These are phyloP conservation scores for Isoperla grammatica DNA, from an alignment of 2,888 invertebrate genomes.

Conservation along the genomic window DNA sequence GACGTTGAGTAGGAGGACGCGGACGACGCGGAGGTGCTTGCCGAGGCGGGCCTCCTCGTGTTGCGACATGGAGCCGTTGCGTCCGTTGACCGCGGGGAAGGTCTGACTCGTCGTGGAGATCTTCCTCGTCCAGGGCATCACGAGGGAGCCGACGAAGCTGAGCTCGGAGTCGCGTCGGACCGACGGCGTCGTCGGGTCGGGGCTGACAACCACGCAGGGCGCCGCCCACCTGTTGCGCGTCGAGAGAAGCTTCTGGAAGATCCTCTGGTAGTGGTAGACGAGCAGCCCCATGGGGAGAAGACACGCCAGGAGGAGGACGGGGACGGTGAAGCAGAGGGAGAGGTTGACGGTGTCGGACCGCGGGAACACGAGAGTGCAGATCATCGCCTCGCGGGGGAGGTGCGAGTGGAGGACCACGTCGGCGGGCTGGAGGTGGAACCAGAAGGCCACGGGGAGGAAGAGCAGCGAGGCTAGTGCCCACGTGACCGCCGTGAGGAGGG, in stretches of 20 bases:
- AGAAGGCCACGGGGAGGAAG: slow-evolving; percentile 49
- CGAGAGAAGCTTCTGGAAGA: slow-evolving; percentile 50
- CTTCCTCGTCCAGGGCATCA: slow-evolving; percentile 46
- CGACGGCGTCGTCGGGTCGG: slow-evolving; percentile 30
- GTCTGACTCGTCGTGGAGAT: slow-evolving; percentile 41
- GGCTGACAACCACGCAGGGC: slow-evolving; percentile 41
- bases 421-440: slow-evolving; percentile 43
- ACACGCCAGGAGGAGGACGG: slow-evolving; percentile 47
- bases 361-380: slow-evolving; percentile 53
- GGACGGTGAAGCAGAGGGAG: slow-evolving; percentile 49
- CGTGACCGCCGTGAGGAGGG: slow-evolving; percentile 42
- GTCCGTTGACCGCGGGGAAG: slow-evolving; percentile 44
- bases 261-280: slow-evolving; percentile 51
- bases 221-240: slow-evolving; percentile 50
- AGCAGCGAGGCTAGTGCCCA: slow-evolving; percentile 48
- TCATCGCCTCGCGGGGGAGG: slow-evolving; percentile 33
- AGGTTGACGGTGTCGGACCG: slow-evolving; percentile 44
- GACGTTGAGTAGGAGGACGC: slow-evolving; percentile 50
- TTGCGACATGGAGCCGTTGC: slow-evolving; percentile 44
- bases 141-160: slow-evolving; percentile 46
- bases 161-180: slow-evolving; percentile 47
- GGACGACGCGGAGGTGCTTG: slow-evolving; percentile 50
- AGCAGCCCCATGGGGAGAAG: slow-evolving; percentile 50
- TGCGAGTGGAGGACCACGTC: background rate
- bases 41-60: slow-evolving; percentile 49